Evolutionary conservation across 2,113 vertebrate species (phyloP).

Genomic region (Chauna torquata): DNA sequence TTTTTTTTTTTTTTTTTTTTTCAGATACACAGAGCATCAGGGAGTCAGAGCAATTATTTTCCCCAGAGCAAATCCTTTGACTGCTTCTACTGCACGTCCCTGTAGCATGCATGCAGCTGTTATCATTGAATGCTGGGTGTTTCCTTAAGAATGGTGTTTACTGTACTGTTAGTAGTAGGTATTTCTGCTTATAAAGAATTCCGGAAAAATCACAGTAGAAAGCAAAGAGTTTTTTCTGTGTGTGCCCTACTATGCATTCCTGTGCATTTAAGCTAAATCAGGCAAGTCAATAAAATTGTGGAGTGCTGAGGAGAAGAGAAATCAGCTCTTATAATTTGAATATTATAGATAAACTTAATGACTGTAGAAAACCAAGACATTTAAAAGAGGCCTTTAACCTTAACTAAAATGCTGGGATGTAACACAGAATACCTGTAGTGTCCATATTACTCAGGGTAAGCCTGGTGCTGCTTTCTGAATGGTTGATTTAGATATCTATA

Average conservation of each 20-base stretch:
- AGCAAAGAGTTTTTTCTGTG: not conserved
- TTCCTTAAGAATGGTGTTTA: not conserved
- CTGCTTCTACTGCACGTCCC: not conserved
- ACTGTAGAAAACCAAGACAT: not conserved
- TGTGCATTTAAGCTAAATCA: not conserved
- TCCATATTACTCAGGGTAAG: not conserved
- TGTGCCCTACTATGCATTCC: not conserved
- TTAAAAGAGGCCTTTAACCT: not conserved
- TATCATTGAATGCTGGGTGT: not conserved
- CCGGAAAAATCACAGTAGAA: not conserved
- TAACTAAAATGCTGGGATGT: not conserved
- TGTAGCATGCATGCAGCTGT: not conserved
- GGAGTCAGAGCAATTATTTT: not conserved
- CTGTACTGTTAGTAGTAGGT: not conserved
- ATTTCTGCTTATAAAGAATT: not conserved
- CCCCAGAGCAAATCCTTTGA: not conserved
- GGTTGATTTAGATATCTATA: not conserved
- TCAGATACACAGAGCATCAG: not conserved
- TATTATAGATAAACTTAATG: not conserved
- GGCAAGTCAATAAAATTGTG: not conserved
- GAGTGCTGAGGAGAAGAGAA: not conserved
- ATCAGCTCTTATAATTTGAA: not conserved
- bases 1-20: slow-evolving; percentile 11
- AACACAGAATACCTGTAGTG: not conserved
- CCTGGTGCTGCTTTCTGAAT: not conserved